Conservation (phyloP, 2,113 vertebrate genomes). For the Myiozetetes cayanensis region DNA sequence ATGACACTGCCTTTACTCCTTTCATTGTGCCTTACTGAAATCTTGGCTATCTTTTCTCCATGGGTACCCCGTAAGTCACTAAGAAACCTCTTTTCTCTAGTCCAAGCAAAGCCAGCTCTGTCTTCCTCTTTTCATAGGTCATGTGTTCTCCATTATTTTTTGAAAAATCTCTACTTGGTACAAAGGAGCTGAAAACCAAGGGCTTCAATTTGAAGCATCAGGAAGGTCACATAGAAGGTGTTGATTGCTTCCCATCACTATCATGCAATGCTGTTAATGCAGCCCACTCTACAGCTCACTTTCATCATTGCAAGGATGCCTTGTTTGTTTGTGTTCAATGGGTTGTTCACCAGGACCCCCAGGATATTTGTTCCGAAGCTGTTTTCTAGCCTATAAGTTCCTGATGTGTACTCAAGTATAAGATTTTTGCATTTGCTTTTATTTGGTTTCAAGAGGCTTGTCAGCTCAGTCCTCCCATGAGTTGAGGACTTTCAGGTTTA, state of each 20-base stretch:
- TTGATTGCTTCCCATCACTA: neutral
- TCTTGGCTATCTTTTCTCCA: neutral
- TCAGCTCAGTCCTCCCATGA: neutral
- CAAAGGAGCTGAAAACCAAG: neutral
- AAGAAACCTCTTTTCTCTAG: neutral
- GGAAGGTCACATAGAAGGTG: rapidly evolving
- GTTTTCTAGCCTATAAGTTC: neutral
- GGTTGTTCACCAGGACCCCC: neutral
- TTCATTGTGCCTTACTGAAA: neutral
- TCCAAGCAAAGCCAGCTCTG: neutral
- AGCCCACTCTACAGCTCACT: neutral
- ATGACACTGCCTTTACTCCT: neutral
- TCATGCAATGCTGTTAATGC: neutral
- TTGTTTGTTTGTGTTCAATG: neutral
- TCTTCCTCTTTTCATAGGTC: neutral
- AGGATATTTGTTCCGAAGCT: neutral
- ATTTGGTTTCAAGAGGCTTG: neutral
- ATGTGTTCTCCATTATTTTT: neutral
- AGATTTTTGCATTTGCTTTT: neutral
- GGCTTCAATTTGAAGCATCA: neutral
- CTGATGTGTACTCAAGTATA: rapidly evolving
- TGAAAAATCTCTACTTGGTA: neutral
- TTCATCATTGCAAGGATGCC: neutral
- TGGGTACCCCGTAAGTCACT: neutral
- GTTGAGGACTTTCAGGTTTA: neutral